phyloP scores from a whole-genome alignment of 2,113 vertebrate species.

The Thamnophis sirtalis region DNA sequence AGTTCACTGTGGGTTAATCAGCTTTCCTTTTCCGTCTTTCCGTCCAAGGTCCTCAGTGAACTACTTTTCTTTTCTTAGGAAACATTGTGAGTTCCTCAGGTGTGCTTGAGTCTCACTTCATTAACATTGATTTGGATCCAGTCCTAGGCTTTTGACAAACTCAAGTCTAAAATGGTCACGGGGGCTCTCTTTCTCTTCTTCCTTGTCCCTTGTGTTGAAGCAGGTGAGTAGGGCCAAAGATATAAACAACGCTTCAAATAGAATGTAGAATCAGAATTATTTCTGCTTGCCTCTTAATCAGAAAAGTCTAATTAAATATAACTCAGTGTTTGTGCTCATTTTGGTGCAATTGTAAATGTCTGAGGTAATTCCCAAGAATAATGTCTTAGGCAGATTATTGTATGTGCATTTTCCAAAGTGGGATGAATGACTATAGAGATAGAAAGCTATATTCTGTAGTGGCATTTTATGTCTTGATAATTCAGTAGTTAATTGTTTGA shows the following conservation, averaged over 20 bases:
- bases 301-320: not conserved
- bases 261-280: not conserved
- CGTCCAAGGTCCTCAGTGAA: not conserved
- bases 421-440: not conserved
- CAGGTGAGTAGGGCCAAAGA: not conserved
- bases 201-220: not conserved
- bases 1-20: not conserved
- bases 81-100: not conserved
- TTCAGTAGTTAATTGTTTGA: not conserved
- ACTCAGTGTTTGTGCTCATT: not conserved
- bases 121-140: not conserved
- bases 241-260: not conserved
- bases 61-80: not conserved
- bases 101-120: not conserved
- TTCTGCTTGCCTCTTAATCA: not conserved
- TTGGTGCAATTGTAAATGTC: not conserved
- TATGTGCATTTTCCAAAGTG: not conserved
- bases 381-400: not conserved
- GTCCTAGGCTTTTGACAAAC: not conserved
- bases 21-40: not conserved
- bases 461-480: not conserved
- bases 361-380: not conserved
- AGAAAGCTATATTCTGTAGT: not conserved
- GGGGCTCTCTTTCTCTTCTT: not conserved
- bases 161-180: not conserved